Percentiles rank a stretch among this genome's conserved stretches.
These are phyloP conservation scores for Leucania comma DNA, from an alignment of 2,888 invertebrate genomes.

Conservation along the genomic window DNA sequence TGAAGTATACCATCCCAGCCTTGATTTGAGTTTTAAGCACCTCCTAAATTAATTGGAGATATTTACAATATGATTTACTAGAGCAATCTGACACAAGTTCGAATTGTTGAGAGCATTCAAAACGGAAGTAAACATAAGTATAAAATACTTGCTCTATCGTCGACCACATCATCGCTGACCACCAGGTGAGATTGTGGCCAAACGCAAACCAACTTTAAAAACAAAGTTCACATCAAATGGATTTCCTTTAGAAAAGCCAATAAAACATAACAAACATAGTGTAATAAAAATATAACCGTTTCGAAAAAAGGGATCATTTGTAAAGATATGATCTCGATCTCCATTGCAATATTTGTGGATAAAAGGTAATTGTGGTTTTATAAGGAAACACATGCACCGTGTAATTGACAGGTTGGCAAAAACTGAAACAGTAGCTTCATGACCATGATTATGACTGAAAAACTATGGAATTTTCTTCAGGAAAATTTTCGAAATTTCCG, in stretches of 20 bases:
- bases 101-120: background rate
- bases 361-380: background rate
- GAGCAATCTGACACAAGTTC: background rate
- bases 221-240: background rate
- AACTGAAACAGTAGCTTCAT: too few relatives aligned
- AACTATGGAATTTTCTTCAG: too few relatives aligned
- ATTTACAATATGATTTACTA: too few relatives aligned
- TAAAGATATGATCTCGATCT: slow-evolving; percentile 7
- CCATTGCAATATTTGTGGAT: slow-evolving; percentile 1
- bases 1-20: background rate
- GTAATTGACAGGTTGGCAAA: too few relatives aligned
- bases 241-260: background rate
- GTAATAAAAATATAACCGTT: background rate
- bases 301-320: background rate
- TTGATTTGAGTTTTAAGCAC: background rate
- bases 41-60: too few relatives aligned
- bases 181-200: too few relatives aligned
- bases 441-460: too few relatives aligned
- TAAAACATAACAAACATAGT: background rate
- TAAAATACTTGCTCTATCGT: too few relatives aligned
- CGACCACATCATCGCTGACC: too few relatives aligned
- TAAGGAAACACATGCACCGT: too few relatives aligned
- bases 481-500: too few relatives aligned
- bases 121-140: background rate
- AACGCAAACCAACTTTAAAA: too few relatives aligned